Percentiles rank a stretch among this genome's conserved stretches.
Evolutionary conservation across 2,888 invertebrate species (phyloP).

Genomic region (Chymomyza caudatula): DNA sequence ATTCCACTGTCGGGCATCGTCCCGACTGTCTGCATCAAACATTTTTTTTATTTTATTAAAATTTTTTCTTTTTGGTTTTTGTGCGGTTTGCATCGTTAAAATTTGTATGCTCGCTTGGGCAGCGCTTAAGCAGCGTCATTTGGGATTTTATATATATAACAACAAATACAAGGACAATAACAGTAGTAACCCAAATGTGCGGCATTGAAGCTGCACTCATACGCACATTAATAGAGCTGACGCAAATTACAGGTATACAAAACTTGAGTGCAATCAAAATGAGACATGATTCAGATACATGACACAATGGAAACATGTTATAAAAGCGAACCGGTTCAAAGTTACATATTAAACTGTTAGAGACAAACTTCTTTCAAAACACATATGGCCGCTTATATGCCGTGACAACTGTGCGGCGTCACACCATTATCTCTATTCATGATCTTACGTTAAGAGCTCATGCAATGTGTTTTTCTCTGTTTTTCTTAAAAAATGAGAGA

Average conservation of each 20-base stretch:
- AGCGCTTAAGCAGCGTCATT: neutral
- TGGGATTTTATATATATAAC: neutral
- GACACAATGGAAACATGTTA: neutral
- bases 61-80: neutral
- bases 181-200: neutral
- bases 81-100: neutral
- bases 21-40: neutral
- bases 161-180: neutral
- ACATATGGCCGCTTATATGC: too few species aligned
- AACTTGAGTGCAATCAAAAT: neutral
- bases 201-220: neutral
- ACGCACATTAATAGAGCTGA: neutral
- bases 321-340: too few species aligned
- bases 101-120: slow-evolving; percentile 1
- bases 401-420: too few species aligned
- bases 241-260: neutral
- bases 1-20: neutral
- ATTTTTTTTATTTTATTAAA: neutral
- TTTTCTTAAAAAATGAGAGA: too few species aligned
- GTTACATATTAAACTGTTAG: too few species aligned
- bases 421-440: too few species aligned
- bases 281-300: neutral
- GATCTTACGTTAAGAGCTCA: too few species aligned
- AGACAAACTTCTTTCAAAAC: too few species aligned
- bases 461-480: too few species aligned